phyloP scores from a whole-genome alignment of 2,113 vertebrate species.

The Rhagologus leucostigma region DNA sequence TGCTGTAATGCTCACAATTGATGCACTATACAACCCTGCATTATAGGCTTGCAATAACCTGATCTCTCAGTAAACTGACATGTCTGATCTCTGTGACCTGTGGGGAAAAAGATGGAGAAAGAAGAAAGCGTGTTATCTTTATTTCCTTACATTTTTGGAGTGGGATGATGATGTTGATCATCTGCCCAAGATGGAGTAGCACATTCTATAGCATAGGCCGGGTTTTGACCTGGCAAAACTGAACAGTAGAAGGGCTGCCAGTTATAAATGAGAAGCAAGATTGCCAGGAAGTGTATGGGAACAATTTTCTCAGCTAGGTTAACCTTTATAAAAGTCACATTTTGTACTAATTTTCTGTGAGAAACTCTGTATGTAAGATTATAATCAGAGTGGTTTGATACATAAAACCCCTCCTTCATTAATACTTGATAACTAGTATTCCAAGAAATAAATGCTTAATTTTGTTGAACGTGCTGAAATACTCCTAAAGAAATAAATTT shows the following conservation, averaged over 20 bases:
- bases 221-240: neutral
- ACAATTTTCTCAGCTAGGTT: neutral
- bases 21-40: neutral
- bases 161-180: neutral
- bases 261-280: neutral
- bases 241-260: neutral
- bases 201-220: neutral
- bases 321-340: neutral
- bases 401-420: neutral
- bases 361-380: neutral
- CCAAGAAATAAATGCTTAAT: constrained; percentile 20
- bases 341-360: neutral
- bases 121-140: neutral
- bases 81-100: neutral
- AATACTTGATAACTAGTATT: constrained; percentile 35
- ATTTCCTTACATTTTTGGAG: neutral
- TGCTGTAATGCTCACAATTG: neutral
- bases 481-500: constrained; percentile 46
- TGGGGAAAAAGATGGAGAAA: neutral
- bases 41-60: neutral
- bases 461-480: neutral
- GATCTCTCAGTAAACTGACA: neutral
- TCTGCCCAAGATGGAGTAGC: neutral
- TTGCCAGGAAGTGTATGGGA: neutral
- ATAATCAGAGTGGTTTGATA: neutral